Percentiles rank a stretch among this genome's conserved stretches.
Evolutionary conservation across 64 coral and sea anemone species (phyloP).

Genomic region (Pocillopora verrucosa): DNA sequence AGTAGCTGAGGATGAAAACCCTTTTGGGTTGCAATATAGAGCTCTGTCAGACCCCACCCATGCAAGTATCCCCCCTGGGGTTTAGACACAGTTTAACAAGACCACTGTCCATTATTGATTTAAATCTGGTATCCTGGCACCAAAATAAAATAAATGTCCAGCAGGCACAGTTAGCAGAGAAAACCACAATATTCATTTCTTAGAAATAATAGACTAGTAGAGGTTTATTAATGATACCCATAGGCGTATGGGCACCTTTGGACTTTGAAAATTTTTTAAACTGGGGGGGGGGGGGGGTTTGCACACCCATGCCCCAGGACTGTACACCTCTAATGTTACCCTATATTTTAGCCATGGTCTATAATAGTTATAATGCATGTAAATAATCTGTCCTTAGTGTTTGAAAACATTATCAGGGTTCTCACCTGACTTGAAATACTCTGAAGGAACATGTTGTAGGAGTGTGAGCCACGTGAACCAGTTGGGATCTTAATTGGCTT

Average conservation of each 20-base stretch:
- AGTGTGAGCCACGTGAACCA: constrained; percentile 40
- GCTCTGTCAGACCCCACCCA: background rate
- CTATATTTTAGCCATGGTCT: too few species aligned
- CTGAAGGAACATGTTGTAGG: constrained; percentile 20
- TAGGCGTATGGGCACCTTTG: too few species aligned
- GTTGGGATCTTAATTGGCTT: constrained; percentile 53
- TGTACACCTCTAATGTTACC: too few species aligned
- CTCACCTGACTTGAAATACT: constrained; percentile 37
- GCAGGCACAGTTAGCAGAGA: background rate
- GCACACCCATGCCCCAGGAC: too few species aligned
- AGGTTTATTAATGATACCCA: too few species aligned
- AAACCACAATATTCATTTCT: background rate
- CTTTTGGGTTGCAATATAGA: too few species aligned
- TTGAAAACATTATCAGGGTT: background rate
- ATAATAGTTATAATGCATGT: too few species aligned
- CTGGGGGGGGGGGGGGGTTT: too few species aligned
- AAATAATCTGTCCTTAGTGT: too few species aligned
- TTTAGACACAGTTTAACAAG: background rate
- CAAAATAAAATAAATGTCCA: background rate
- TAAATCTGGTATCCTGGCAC: background rate
- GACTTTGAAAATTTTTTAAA: too few species aligned
- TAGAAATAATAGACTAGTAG: too few species aligned
- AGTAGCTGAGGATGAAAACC: background rate
- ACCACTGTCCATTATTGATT: background rate
- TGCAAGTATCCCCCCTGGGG: background rate